phyloP scores from a whole-genome alignment of 2,888 invertebrate species.

The Chironomus riparius region DNA sequence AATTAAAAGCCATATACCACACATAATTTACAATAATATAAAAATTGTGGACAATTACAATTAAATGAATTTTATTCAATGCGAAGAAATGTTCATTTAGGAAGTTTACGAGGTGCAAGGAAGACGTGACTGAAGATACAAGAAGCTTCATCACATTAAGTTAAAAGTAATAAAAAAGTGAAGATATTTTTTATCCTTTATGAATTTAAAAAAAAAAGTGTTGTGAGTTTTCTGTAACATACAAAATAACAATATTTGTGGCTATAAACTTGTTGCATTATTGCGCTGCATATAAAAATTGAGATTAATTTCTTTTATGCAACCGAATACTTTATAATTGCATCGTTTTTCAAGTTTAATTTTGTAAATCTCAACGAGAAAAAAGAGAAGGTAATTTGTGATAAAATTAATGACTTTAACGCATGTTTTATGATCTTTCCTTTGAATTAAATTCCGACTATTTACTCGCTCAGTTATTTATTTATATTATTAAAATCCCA shows the following conservation, averaged over 20 bases:
- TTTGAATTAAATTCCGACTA: conserved; percentile 3
- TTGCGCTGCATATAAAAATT: conserved; percentile 1
- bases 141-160: neutral
- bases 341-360: neutral
- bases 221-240: neutral
- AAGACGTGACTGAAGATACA: conserved; percentile 27
- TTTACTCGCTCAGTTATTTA: neutral
- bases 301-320: conserved; percentile 19
- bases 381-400: conserved; percentile 20
- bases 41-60: conserved; percentile 21
- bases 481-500: neutral
- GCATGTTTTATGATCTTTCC: conserved; percentile 22
- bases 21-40: conserved; percentile 9
- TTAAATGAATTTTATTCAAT: neutral
- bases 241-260: neutral
- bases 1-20: conserved; percentile 11
- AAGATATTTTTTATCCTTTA: too few species aligned
- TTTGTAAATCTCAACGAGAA: neutral
- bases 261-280: conserved; percentile 2
- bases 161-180: neutral
- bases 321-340: neutral
- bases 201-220: neutral
- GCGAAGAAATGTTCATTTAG: conserved; percentile 21
- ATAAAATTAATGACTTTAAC: conserved; percentile 22
- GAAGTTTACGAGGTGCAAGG: conserved; percentile 15